A percentile compares a stretch with the other conserved stretches of the same genome.
Conservation (phyloP, 2,888 invertebrate genomes). For the Eupsilia transversa region DNA sequence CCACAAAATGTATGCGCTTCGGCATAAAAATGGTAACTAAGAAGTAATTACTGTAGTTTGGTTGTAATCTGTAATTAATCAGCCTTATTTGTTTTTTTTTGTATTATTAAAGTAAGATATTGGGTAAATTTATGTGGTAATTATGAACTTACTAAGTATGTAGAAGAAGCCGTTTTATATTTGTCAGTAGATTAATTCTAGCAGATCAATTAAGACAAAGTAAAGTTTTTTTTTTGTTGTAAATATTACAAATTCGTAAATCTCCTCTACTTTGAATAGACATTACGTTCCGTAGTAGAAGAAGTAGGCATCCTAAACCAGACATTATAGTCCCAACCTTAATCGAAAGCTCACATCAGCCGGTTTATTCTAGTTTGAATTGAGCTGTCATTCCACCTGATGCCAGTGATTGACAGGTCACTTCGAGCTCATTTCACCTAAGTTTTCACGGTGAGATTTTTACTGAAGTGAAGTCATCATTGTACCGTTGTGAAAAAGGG, state of each 20-base stretch:
- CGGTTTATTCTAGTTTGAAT: not conserved
- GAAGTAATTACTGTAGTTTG: not conserved
- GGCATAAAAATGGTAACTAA: not conserved
- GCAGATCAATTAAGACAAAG: not conserved
- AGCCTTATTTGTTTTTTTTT: not conserved
- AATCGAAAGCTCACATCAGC: not conserved
- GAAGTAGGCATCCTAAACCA: not conserved
- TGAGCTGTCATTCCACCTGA: not conserved
- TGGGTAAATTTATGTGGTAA: not conserved
- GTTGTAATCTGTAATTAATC: not conserved
- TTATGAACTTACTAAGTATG: not conserved
- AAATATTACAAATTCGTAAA: not conserved
- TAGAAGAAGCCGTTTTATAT: not conserved
- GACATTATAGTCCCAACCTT: not conserved
- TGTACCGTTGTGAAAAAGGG: not conserved
- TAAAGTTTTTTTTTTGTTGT: too few species aligned
- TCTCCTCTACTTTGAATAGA: not conserved
- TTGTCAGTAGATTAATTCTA: not conserved
- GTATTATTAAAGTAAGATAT: not conserved
- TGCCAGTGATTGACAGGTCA: not conserved
- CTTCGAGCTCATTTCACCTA: not conserved
- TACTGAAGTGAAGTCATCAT: not conserved
- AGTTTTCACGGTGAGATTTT: too few species aligned
- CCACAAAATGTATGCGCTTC: not conserved
- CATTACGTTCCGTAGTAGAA: not conserved